Conservation (phyloP, 2,113 vertebrate genomes). For the Neodon shergylaensis region DNA sequence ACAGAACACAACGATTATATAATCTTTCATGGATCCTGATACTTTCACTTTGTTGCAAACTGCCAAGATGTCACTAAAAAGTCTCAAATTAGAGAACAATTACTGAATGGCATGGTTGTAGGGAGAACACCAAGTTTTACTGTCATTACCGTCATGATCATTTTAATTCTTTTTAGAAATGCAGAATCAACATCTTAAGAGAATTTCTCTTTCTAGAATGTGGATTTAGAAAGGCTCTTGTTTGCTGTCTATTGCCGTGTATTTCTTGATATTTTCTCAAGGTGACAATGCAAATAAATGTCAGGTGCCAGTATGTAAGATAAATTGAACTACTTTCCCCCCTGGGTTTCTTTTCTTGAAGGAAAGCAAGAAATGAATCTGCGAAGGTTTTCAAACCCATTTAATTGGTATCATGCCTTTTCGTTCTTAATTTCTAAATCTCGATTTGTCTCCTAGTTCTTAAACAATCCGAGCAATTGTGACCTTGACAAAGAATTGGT, state of each 20-base stretch:
- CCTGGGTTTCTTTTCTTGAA: background rate
- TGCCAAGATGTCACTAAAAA: conserved; percentile 45
- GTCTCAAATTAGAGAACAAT: conserved; percentile 61
- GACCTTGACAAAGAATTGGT: conserved; percentile 52
- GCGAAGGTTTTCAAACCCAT: conserved; percentile 22
- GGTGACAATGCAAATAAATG: background rate
- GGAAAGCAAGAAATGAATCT: conserved; percentile 15
- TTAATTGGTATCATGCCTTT: conserved; percentile 12
- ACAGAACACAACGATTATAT: conserved; percentile 45
- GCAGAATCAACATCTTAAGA: conserved; percentile 44
- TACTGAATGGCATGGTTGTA: conserved; percentile 53
- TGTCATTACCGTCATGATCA: conserved; percentile 40
- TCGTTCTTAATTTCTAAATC: conserved; percentile 47
- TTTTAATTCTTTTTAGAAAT: conserved; percentile 54
- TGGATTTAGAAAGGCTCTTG: background rate
- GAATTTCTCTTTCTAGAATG: conserved; percentile 3
- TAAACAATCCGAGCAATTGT: conserved; percentile 37
- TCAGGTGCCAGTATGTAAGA: background rate
- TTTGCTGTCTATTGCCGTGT: background rate
- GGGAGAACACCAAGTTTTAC: conserved; percentile 52
- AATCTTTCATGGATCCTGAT: conserved; percentile 42
- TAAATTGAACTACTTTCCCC: background rate
- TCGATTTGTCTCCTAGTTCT: conserved; percentile 50
- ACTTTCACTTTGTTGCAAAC: conserved; percentile 34
- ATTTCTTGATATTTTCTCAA: background rate